Base-by-base conservation (phyloP, 2,113 vertebrate genomes). In the Trogon melanurus region DNA sequence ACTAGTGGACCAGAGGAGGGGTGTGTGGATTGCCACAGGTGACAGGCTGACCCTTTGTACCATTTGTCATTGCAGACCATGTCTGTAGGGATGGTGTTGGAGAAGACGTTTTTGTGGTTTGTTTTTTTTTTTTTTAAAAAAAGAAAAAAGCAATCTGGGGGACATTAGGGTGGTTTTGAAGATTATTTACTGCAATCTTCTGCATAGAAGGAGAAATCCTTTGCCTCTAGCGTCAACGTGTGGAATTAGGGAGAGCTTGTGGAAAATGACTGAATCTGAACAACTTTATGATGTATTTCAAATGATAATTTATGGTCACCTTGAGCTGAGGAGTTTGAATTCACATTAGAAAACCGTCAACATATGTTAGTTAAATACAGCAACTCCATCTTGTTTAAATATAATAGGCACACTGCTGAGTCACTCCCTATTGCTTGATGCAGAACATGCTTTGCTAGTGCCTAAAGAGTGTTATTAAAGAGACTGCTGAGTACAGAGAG, bases 381-480 rank as follows among this genome's bases (percentile, higher is more conserved):
- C 57, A 53, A n/a, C 89, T 81, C 53, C n/a, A 50, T 71, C 91
- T 67, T n/a, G 61, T 75, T 85, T 26, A 25, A 82, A 67, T 38
- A 0, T 44, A 21, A 70, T 1, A 79, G 89, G 17, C 47, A 32
- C 79, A 86, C 64, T 91, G 93, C 91, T 86, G 92, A 95, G 86
- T 96, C 94, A 95, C 65, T 81, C n/a, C 60, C 38, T 53, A 29
- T 32, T 54, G 76, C 83, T 82, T 72, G 57, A 81, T 95, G 96
- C 91, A 95, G 84, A 94, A 76, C 36, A 34, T 65, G 80, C 80
- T 91, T 82, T 93, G 73, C 73, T 67, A 71, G 38, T 61, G 89
- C 89, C 94, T 89, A 38, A 89, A 84, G 86, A 95, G 73, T 62
- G 86, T 69, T 95, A 74, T 86, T 94, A 84, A 91, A 90, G 92